A percentile compares a stretch with the other conserved stretches of the same genome.
phyloP scores from a whole-genome alignment of 2,797 vertebrate genomes.

The Xerus rutilus region DNA sequence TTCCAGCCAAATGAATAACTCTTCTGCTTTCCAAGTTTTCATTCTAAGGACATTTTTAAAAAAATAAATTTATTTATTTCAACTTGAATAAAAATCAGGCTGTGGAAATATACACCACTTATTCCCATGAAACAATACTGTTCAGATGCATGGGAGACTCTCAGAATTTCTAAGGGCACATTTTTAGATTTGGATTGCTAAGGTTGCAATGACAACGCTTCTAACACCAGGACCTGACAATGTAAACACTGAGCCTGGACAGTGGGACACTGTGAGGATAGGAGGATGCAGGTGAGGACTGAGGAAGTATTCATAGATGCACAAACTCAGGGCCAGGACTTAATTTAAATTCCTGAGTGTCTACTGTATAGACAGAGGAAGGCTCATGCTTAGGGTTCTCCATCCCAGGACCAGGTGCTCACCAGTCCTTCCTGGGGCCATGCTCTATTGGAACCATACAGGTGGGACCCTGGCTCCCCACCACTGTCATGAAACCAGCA shows the following conservation, averaged over 20 bases:
- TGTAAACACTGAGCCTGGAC: background rate
- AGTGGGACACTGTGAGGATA: background rate
- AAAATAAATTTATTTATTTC: constrained; percentile 60
- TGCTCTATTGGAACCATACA: background rate
- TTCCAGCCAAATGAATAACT: constrained; percentile 37
- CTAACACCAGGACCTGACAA: background rate
- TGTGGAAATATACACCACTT: background rate
- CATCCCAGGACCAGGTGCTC: background rate
- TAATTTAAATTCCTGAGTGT: background rate
- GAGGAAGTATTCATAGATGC: too few species aligned
- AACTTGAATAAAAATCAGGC: background rate
- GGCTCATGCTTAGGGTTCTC: background rate
- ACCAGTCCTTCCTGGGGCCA: background rate
- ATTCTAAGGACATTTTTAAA: constrained; percentile 32
- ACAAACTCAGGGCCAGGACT: accelerated
- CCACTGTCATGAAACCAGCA: background rate
- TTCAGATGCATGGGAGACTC: background rate
- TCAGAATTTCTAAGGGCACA: background rate
- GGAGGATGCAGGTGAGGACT: background rate
- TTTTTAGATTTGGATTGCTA: background rate
- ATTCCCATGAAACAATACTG: background rate
- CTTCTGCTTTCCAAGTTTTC: constrained; percentile 55
- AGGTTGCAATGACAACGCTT: background rate
- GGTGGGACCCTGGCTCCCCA: too few species aligned
- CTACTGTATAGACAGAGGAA: background rate